Evolutionary conservation across 2,888 invertebrate species (phyloP).

Genomic region (Tetragonisca angustula): DNA sequence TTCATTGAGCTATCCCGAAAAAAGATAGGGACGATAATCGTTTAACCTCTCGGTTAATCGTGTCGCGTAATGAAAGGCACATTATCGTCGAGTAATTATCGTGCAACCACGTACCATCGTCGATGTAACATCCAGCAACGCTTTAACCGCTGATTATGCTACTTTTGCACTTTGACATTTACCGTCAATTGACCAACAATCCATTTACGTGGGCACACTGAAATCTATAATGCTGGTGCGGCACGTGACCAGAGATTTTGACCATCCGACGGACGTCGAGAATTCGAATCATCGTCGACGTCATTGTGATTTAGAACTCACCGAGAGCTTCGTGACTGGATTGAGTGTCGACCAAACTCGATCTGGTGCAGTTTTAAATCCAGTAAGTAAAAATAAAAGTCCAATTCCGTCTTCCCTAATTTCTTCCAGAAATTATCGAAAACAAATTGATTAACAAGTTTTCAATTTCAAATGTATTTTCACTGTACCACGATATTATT

Average conservation of each 20-base stretch:
- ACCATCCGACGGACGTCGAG: neutral
- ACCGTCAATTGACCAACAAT: conserved; percentile 13
- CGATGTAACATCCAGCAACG: neutral
- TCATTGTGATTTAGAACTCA: neutral
- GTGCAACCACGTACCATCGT: neutral
- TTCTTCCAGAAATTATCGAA: too few species aligned
- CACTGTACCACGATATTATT: neutral
- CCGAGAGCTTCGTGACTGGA: too few species aligned
- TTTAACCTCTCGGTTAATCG: neutral
- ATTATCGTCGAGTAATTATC: neutral
- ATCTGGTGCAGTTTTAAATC: too few species aligned
- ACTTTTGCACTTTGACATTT: conserved; percentile 14
- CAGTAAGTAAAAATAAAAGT: too few species aligned
- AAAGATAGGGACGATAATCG: neutral
- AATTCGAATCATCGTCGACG: neutral
- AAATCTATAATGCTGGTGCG: neutral
- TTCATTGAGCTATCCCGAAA: neutral
- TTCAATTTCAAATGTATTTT: neutral
- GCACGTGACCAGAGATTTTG: neutral
- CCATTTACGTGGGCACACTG: neutral
- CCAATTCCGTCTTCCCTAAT: too few species aligned
- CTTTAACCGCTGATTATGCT: conserved; percentile 9
- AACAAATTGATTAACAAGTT: too few species aligned
- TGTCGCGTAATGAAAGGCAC: conserved; percentile 1
- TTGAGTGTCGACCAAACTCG: too few species aligned